Conservation (phyloP, 2,888 invertebrate genomes). For the Phyllotreta cruciferae region DNA sequence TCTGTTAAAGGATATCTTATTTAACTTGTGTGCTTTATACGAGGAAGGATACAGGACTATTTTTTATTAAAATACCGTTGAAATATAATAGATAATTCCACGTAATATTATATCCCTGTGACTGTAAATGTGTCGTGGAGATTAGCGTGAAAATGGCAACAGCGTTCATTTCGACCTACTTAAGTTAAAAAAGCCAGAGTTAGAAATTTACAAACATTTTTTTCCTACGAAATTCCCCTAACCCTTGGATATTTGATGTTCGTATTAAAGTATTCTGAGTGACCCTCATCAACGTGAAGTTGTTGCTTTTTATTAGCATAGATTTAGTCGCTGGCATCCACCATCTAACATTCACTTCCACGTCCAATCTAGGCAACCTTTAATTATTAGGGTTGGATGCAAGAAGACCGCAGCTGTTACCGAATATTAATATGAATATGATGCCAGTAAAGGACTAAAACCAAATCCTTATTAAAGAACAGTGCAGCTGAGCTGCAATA, state of each 20-base stretch:
- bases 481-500: constrained; percentile 36
- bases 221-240: constrained; percentile 2
- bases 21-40: not conserved
- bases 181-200: constrained; percentile 7
- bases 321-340: constrained; percentile 32
- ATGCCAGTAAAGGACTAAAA: constrained; percentile 34
- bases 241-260: constrained; percentile 30
- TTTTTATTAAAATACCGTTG: not conserved
- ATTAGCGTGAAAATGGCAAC: not conserved
- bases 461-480: constrained; percentile 38
- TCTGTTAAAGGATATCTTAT: not conserved
- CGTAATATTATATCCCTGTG: too few relatives aligned
- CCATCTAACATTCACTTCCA: constrained; percentile 17
- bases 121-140: too few relatives aligned
- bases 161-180: not conserved
- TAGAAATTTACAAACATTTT: constrained; percentile 3
- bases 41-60: not conserved
- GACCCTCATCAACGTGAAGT: constrained; percentile 44
- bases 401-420: constrained; percentile 44
- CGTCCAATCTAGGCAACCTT: constrained; percentile 37
- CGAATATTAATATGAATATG: constrained; percentile 45
- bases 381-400: constrained; percentile 43
- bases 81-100: too few relatives aligned
- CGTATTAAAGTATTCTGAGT: constrained; percentile 37
- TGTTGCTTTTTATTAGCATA: constrained; percentile 43